Percentiles rank a stretch among this genome's conserved stretches.
These are phyloP conservation scores for Ceyx erithaca DNA, from an alignment of 2,797 vertebrate species.

Conservation along the genomic window DNA sequence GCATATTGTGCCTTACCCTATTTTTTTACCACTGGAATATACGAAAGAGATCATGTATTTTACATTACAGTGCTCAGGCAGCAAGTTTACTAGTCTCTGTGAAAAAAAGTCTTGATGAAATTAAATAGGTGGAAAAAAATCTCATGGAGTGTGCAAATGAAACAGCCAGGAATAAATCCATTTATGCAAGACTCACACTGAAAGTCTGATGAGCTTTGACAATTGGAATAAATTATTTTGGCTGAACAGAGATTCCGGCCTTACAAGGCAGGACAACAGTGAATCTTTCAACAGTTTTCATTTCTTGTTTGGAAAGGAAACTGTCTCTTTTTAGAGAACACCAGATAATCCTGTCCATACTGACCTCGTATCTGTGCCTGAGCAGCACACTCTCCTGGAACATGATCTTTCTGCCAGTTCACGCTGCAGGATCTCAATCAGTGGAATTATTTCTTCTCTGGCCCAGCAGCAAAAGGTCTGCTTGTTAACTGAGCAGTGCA, in stretches of 20 bases:
- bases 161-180: conserved; percentile 57
- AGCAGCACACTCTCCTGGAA: background rate
- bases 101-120: conserved; percentile 47
- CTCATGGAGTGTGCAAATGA: conserved; percentile 38
- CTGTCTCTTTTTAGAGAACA: background rate
- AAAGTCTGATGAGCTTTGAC: conserved; percentile 66
- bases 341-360: background rate
- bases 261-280: background rate
- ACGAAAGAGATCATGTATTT: background rate
- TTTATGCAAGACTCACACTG: conserved; percentile 53
- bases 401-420: background rate
- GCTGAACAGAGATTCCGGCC: conserved; percentile 22
- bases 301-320: background rate
- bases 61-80: background rate
- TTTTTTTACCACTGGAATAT: background rate
- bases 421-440: background rate
- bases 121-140: conserved; percentile 53
- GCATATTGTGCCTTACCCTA: background rate
- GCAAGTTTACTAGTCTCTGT: conserved; percentile 9
- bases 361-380: background rate
- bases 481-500: background rate
- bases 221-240: conserved; percentile 68
- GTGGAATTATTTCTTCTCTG: background rate
- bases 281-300: background rate
- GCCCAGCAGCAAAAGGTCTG: background rate